These are phyloP conservation scores for Drosophila melanogaster DNA, from an alignment of 1,140 invertebrate species.

Conservation along the genomic window Release_6_plus_ISO1_MT NT_033777.3:10865001-10865500, in stretches of 20 bases:
- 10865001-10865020: neutral
- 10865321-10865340: slow-evolving; percentile 40
- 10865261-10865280: slow-evolving; percentile 27
- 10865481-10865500: slow-evolving; percentile 38
- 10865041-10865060: slow-evolving; percentile 8
- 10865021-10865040: neutral
- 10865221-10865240: slow-evolving; percentile 43
- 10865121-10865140: slow-evolving; percentile 6
- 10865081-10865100: neutral
- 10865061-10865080: no score
- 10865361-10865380: slow-evolving; percentile 3
- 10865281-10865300: slow-evolving; percentile 29
- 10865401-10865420: slow-evolving; percentile 8
- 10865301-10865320: slow-evolving; percentile 70
- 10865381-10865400: slow-evolving; percentile 13
- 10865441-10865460: slow-evolving; percentile 85
- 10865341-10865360: slow-evolving; percentile 1
- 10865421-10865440: slow-evolving; percentile 4
- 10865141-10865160: slow-evolving; percentile 21
- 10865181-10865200: slow-evolving; percentile 8
- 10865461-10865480: slow-evolving; percentile 63
- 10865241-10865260: slow-evolving; percentile 24
- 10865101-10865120: slow-evolving; percentile 55
- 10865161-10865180: slow-evolving; percentile 1
- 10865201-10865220: slow-evolving; percentile 22